These are phyloP conservation scores for Drosophila novamexicana DNA, from an alignment of 1,140 invertebrate genomes.

Conservation along the genomic window DNA sequence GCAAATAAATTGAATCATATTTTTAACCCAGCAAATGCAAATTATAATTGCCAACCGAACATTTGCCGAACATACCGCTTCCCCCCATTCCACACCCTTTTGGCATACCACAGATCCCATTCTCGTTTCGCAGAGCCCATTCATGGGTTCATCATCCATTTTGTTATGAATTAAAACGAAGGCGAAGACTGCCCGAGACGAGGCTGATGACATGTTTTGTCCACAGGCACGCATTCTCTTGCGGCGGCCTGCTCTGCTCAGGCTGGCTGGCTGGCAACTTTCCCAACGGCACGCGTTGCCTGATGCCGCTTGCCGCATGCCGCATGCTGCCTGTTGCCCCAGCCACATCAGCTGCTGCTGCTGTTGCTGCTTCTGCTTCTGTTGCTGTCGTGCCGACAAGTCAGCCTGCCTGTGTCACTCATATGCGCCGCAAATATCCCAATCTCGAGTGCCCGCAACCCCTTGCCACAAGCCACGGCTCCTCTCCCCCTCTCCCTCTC, in stretches of 20 bases:
- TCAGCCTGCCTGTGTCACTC: constrained; percentile 75
- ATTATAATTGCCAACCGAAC: constrained; percentile 79
- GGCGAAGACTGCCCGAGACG: constrained; percentile 52
- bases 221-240: constrained; percentile 81
- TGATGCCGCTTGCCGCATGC: constrained; percentile 18
- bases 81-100: neutral
- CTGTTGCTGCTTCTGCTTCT: constrained; percentile 23
- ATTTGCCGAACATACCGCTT: constrained; percentile 27
- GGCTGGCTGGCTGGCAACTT: constrained; percentile 65
- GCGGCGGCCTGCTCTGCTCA: constrained; percentile 52
- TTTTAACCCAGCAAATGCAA: constrained; percentile 75
- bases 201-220: constrained; percentile 81
- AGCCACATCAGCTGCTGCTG: constrained; percentile 17
- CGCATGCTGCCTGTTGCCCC: constrained; percentile 12
- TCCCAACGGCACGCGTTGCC: constrained; percentile 77
- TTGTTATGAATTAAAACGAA: constrained; percentile 55
- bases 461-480: neutral
- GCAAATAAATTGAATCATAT: constrained; percentile 77
- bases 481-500: constrained; percentile 4
- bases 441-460: constrained; percentile 28
- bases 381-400: constrained; percentile 62
- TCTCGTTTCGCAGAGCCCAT: constrained; percentile 49
- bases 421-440: constrained; percentile 79
- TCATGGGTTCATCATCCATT: constrained; percentile 65
- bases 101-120: constrained; percentile 2